A percentile compares a stretch with the other conserved stretches of the same genome.
Conservation (phyloP, 2,797 vertebrate genomes). For the Champsocephalus gunnari region DNA sequence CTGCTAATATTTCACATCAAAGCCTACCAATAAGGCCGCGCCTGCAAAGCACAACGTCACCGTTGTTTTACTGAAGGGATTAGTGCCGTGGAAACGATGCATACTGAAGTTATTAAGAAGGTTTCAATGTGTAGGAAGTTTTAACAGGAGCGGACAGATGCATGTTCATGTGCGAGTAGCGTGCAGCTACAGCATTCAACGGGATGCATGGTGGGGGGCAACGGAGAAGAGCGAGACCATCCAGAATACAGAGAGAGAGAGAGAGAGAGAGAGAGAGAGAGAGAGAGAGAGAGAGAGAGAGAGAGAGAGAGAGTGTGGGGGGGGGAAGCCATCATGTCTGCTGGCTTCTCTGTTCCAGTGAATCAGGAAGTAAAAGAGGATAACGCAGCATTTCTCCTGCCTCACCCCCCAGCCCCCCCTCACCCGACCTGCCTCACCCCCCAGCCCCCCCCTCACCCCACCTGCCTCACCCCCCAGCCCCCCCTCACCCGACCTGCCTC, state of each 20-base stretch:
- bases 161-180: not conserved
- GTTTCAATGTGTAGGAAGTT: not conserved
- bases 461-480: not conserved
- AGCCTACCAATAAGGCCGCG: not conserved
- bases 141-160: not conserved
- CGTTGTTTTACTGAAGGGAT: not conserved
- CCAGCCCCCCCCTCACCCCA: not conserved
- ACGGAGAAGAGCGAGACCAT: not conserved
- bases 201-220: not conserved
- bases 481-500: not conserved
- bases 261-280: not conserved
- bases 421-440: not conserved
- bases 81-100: too few relatives aligned
- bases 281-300: too few relatives aligned
- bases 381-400: conserved; percentile 74
- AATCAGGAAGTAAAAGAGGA: conserved; percentile 89
- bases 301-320: not conserved
- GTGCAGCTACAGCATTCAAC: not conserved
- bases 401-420: too few relatives aligned
- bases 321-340: conserved; percentile 83
- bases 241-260: not conserved
- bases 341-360: conserved; percentile 83
- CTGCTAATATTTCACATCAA: not conserved
- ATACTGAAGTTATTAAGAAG: not conserved
- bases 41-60: too few relatives aligned